phyloP scores from a whole-genome alignment of 2,888 invertebrate species.

The Apotomis betuletana region DNA sequence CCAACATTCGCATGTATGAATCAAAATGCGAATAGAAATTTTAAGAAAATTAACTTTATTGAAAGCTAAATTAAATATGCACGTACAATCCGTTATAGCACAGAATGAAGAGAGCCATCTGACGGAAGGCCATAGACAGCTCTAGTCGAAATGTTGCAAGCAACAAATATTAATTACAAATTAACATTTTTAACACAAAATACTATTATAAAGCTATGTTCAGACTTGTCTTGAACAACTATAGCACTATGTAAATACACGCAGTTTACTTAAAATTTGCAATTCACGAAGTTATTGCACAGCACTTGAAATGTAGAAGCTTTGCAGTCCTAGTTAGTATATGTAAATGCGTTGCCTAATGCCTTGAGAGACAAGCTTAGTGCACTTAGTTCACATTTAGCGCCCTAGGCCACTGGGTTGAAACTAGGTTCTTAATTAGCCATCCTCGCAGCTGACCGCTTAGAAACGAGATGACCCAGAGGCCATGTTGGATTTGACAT shows the following conservation, averaged over 20 bases:
- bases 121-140: no score
- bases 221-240: no score
- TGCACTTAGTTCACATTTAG: conserved; percentile 75
- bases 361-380: conserved; percentile 66
- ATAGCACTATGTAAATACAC: not conserved
- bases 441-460: conserved; percentile 78
- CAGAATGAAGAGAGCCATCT: no score
- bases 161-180: no score
- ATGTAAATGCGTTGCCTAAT: conserved; percentile 59
- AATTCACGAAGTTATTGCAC: conserved; percentile 64
- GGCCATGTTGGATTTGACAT: not conserved
- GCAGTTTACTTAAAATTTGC: conserved; percentile 55
- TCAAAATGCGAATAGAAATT: no score
- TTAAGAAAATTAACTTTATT: no score
- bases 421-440: conserved; percentile 80
- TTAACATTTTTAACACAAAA: no score
- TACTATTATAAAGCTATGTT: no score
- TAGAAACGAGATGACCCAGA: conserved; percentile 60
- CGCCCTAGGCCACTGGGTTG: conserved; percentile 65
- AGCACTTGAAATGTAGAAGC: conserved; percentile 41
- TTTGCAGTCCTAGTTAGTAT: conserved; percentile 47
- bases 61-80: no score
- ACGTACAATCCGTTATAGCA: no score
- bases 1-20: no score
- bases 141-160: no score